Evolutionary conservation across 2,797 vertebrate species (phyloP).

Genomic region (Mormyrops attenuatus): DNA sequence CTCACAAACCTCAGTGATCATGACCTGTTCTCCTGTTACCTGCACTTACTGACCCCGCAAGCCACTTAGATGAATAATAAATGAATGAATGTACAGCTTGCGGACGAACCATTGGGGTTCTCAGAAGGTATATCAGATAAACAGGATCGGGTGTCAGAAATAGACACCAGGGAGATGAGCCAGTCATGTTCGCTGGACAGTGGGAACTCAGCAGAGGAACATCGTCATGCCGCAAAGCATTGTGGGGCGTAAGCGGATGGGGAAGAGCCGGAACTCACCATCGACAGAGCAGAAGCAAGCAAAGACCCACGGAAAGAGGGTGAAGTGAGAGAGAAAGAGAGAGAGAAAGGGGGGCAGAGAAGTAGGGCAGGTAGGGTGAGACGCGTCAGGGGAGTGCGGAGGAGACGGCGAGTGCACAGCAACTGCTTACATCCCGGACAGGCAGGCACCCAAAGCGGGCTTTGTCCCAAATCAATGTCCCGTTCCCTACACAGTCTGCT

Average conservation of each 20-base stretch:
- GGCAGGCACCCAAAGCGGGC: not conserved
- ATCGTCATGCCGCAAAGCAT: constrained; percentile 47
- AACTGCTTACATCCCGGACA: not conserved
- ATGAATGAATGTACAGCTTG: not conserved
- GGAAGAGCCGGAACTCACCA: constrained; percentile 77
- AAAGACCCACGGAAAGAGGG: constrained; percentile 73
- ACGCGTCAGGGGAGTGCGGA: not conserved
- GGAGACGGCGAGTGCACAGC: not conserved
- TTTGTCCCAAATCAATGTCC: not conserved
- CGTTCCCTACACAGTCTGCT: not conserved
- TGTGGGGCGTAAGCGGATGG: constrained; percentile 28
- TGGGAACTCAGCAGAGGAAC: not conserved
- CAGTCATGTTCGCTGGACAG: not conserved
- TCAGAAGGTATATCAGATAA: not conserved
- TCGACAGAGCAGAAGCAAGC: constrained; percentile 87
- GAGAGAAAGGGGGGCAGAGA: constrained; percentile 56
- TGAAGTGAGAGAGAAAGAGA: constrained; percentile 43
- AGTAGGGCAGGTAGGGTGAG: constrained; percentile 64
- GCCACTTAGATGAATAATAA: not conserved
- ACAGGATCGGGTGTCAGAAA: not conserved
- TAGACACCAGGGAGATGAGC: not conserved
- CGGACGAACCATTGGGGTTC: too few species aligned
- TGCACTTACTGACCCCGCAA: not conserved
- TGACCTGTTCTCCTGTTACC: constrained; percentile 1
- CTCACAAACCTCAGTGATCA: not conserved